phyloP scores from a whole-genome alignment of 1,140 invertebrate genomes.

The Macrostomum lignano region DNA sequence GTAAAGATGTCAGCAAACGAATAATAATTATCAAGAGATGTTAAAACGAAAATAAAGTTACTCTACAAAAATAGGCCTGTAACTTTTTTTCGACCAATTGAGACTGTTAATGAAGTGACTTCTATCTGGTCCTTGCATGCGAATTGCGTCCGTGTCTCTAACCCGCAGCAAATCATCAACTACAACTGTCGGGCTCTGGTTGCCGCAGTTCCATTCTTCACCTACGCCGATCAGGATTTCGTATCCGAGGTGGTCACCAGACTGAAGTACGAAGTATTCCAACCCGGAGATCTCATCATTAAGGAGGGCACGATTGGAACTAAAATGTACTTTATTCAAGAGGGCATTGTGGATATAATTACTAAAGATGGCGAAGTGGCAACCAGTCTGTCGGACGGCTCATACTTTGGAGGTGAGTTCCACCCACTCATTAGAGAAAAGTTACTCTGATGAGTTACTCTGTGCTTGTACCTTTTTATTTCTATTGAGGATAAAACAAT shows the following conservation, averaged over 20 bases:
- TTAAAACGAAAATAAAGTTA: too few relatives aligned
- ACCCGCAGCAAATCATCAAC: constrained; percentile 91
- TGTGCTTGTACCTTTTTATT: too few relatives aligned
- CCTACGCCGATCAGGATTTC: constrained; percentile 85
- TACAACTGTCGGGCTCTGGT: constrained; percentile 91
- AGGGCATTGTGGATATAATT: constrained; percentile 69
- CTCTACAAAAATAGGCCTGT: too few relatives aligned
- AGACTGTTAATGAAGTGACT: too few relatives aligned
- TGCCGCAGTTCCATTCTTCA: constrained; percentile 87
- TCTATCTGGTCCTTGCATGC: too few relatives aligned
- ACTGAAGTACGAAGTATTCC: constrained; percentile 91
- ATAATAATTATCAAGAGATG: too few relatives aligned
- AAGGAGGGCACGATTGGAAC: constrained; percentile 66
- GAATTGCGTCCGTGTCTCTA: too few relatives aligned
- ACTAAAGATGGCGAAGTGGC: constrained; percentile 75
- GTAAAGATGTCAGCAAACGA: too few relatives aligned
- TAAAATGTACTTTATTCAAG: constrained; percentile 97
- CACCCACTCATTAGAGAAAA: too few relatives aligned
- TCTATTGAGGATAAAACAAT: too few relatives aligned
- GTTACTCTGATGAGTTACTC: too few relatives aligned
- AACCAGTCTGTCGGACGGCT: constrained; percentile 81
- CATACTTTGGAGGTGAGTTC: constrained; percentile 59
- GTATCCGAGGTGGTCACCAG: constrained; percentile 83
- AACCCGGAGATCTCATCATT: constrained; percentile 34
- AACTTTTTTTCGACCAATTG: too few relatives aligned